Conservation (phyloP, 2,797 vertebrate species). For the Emys orbicularis region DNA sequence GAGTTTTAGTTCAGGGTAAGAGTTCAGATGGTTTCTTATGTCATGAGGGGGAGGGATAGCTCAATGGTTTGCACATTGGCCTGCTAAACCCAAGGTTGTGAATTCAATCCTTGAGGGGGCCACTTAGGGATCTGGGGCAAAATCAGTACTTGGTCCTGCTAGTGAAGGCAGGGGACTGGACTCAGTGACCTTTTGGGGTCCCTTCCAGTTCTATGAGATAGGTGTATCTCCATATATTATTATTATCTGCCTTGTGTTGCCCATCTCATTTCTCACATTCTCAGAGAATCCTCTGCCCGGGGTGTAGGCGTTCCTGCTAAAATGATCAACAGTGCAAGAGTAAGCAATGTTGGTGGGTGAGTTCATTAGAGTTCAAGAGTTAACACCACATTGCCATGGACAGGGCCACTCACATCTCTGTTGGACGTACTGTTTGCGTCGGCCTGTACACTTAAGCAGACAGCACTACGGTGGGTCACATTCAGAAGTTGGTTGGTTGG, state of each 20-base stretch:
- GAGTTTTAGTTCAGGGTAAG: not conserved
- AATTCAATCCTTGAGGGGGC: too few species aligned
- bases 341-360: not conserved
- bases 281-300: not conserved
- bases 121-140: too few species aligned
- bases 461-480: not conserved
- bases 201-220: too few species aligned
- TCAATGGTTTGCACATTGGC: too few species aligned
- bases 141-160: too few species aligned
- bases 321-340: not conserved
- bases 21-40: not conserved
- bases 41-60: not conserved
- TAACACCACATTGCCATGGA: not conserved
- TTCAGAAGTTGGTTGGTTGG: not conserved
- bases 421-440: not conserved
- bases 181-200: too few species aligned
- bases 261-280: not conserved
- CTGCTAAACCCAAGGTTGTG: too few species aligned
- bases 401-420: not conserved
- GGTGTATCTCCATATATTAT: too few species aligned
- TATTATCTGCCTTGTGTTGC: not conserved
- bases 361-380: not conserved
- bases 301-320: not conserved
- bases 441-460: too few species aligned
- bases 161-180: too few species aligned